Percentiles rank a stretch among this genome's conserved stretches.
Evolutionary conservation across 2,888 invertebrate genomes (phyloP).

Genomic region (Heliothis peltigera): DNA sequence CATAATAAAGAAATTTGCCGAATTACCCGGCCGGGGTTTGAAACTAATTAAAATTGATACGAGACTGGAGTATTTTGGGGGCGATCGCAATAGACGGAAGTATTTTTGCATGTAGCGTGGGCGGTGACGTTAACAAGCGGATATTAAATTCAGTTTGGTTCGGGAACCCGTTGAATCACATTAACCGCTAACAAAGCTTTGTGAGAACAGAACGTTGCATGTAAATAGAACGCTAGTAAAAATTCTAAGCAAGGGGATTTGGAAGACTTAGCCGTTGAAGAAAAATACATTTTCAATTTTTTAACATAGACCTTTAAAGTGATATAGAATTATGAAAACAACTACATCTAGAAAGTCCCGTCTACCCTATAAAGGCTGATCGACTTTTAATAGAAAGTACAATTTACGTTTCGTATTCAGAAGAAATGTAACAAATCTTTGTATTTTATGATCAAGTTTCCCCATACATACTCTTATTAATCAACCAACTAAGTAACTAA

Average conservation of each 20-base stretch:
- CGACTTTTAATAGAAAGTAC: constrained; percentile 7
- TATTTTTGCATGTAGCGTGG: constrained; percentile 40
- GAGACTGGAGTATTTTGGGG: constrained; percentile 42
- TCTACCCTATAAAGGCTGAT: neutral
- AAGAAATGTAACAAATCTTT: constrained; percentile 2
- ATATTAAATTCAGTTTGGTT: constrained; percentile 56
- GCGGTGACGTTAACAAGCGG: constrained; percentile 37
- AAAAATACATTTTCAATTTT: too few species aligned
- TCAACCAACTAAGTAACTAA: constrained; percentile 3
- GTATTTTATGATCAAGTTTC: constrained; percentile 8
- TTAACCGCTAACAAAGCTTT: constrained; percentile 47
- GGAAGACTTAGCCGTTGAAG: too few species aligned
- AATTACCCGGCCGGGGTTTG: constrained; percentile 39
- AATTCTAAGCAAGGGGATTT: neutral
- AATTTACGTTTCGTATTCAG: constrained; percentile 2
- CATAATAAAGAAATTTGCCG: constrained; percentile 51
- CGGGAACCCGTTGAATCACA: constrained; percentile 46
- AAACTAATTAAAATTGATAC: constrained; percentile 53
- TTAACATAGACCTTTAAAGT: too few species aligned
- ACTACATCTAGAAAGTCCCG: neutral
- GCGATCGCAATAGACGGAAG: constrained; percentile 42
- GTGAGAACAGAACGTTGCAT: constrained; percentile 27
- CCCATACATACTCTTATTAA: neutral
- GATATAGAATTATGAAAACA: neutral
- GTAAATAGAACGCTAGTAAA: constrained; percentile 6